Conservation (phyloP, 2,888 invertebrate genomes). For the Lagria hirta region DNA sequence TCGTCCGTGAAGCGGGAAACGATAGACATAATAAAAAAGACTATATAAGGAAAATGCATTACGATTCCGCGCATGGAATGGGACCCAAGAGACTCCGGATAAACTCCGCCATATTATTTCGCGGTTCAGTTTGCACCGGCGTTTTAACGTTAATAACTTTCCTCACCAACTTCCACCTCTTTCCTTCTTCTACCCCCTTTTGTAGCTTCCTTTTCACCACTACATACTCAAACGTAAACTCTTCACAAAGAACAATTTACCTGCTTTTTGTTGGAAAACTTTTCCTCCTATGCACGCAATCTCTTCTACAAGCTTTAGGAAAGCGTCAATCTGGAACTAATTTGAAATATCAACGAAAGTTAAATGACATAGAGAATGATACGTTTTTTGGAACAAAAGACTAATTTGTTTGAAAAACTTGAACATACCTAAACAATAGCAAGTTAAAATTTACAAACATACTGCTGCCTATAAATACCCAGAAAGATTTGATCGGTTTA, state of each 20-base stretch:
- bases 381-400: no score
- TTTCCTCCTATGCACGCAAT: no score
- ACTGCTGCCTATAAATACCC: no score
- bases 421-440: no score
- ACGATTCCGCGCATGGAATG: conserved; percentile 53
- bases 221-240: conserved; percentile 39
- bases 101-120: conserved; percentile 53
- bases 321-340: no score
- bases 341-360: no score
- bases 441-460: no score
- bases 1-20: conserved; percentile 43
- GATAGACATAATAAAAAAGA: conserved; percentile 55
- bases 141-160: conserved; percentile 51
- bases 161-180: conserved; percentile 28
- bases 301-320: no score
- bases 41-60: conserved; percentile 57
- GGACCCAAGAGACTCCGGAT: conserved; percentile 48
- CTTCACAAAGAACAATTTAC: conserved; percentile 41
- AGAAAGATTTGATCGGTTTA: no score
- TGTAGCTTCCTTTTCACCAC: conserved; percentile 16
- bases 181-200: conserved; percentile 4
- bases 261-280: conserved; percentile 31
- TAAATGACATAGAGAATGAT: no score
- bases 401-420: no score
- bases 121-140: conserved; percentile 44